Conservation (phyloP, 2,888 invertebrate genomes). For the Cephus pulcher region DNA sequence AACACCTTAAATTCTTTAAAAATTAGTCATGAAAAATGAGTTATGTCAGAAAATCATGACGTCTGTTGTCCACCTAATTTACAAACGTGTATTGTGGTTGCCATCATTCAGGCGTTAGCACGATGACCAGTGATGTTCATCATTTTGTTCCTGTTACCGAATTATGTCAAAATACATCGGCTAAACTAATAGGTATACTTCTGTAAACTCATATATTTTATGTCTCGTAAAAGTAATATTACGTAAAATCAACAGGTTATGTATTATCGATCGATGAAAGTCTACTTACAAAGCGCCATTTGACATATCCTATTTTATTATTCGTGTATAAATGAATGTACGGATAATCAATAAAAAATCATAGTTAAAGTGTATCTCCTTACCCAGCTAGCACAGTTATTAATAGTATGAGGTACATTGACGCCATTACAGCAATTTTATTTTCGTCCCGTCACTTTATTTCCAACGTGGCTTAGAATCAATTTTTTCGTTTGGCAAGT, state of each 20-base stretch:
- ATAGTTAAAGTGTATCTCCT: background rate
- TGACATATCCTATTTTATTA: background rate
- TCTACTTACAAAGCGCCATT: background rate
- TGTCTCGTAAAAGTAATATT: background rate
- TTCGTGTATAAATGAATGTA: background rate
- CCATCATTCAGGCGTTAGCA: background rate
- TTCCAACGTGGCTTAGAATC: background rate
- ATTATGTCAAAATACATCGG: background rate
- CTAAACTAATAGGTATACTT: background rate
- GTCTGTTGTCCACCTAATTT: background rate
- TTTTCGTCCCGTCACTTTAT: background rate
- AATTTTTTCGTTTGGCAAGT: background rate
- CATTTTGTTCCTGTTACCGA: background rate
- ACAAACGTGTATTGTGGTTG: background rate
- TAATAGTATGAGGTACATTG: background rate
- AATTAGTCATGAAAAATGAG: background rate
- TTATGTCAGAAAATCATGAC: background rate
- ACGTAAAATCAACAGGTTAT: background rate
- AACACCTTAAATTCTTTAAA: background rate
- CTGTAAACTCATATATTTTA: background rate
- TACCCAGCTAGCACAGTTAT: background rate
- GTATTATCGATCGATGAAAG: background rate
- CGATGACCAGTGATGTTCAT: background rate
- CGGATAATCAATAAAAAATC: background rate
- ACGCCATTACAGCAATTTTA: background rate